phyloP scores from a whole-genome alignment of 2,888 invertebrate species.

The Apocheima hispidaria region DNA sequence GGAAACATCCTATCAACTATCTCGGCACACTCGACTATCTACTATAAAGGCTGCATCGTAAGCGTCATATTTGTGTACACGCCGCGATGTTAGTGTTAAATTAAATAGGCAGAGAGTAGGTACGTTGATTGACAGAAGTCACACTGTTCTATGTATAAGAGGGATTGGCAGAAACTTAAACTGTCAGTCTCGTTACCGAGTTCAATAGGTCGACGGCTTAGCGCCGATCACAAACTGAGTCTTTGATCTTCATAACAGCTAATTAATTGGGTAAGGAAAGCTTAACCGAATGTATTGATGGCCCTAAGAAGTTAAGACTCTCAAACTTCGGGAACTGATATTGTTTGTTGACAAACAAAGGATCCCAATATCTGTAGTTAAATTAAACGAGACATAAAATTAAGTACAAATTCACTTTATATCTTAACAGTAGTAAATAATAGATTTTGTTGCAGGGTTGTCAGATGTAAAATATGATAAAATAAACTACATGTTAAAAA shows the following conservation, averaged over 20 bases:
- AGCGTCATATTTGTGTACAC: slow-evolving; percentile 49
- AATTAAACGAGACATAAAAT: slow-evolving; percentile 15
- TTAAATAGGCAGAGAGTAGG: slow-evolving; percentile 62
- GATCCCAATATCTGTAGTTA: slow-evolving; percentile 36
- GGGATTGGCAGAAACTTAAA: slow-evolving; percentile 72
- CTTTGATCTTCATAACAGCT: slow-evolving; percentile 81
- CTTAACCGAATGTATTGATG: slow-evolving; percentile 74
- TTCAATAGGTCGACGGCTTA: slow-evolving; percentile 70
- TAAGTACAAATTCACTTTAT: slow-evolving; percentile 3
- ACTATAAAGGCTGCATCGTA: slow-evolving; percentile 47
- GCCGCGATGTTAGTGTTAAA: slow-evolving; percentile 58
- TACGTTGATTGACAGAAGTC: slow-evolving; percentile 71
- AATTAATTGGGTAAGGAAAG: slow-evolving; percentile 78
- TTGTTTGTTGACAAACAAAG: slow-evolving; percentile 58
- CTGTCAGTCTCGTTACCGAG: slow-evolving; percentile 74
- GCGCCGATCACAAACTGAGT: slow-evolving; percentile 66
- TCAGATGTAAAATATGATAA: neutral
- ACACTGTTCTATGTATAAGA: slow-evolving; percentile 66
- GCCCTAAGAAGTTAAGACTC: slow-evolving; percentile 50
- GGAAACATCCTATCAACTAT: slow-evolving; percentile 51
- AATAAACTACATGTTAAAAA: no score
- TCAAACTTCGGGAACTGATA: slow-evolving; percentile 55
- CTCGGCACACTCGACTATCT: slow-evolving; percentile 38
- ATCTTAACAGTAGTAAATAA: neutral
- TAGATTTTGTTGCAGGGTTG: neutral